Base-by-base conservation (phyloP, 2,888 invertebrate genomes). In the Muschampia plurimacula region DNA sequence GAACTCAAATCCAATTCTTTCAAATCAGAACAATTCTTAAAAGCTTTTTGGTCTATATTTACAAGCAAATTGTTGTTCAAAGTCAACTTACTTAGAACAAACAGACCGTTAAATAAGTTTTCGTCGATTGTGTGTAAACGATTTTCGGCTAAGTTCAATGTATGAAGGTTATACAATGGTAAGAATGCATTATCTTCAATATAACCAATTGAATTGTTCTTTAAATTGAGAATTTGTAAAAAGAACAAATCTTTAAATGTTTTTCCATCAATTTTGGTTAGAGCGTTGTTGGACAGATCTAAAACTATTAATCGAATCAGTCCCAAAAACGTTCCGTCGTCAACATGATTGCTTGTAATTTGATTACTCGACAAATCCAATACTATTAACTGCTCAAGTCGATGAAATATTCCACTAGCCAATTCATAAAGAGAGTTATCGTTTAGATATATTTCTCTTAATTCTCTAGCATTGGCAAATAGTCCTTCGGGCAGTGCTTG, bases 1-100 rank as follows among this genome's bases (percentile, higher is more conserved):
- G 97, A 97, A 88, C 98, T 98, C 75, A 98, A 92, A 88, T 98
- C 98, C 69, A 98, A 93, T 86, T 98, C 98, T 90, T 98, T 98
- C 62, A 98, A 93, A 82, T 97, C 97, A 2, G 97, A 97, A 85
- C 97, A 98, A 88, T 98, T 98, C 84, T 97, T 97, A 83, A 98
- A 98, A 15, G 98, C 97, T 85, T 97, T 96, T 55, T 96, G 92
- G 86, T 98, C 97, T 76, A 98, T 96, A 83, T 95, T 96, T 79
- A 96, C 96, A 74, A 98, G 96, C 80, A 97, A 95, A 92, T 98
- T 98, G 84, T 98, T 97, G 85, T 98, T 98, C 49, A 98, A 94
- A 63, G 97, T 97, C 69, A 98, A 95, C 87, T 97, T 97, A 81
- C 97, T 97, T 46, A 98, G 92, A 73, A 98, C 97, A 90, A 96